Evolutionary conservation across 2,113 vertebrate genomes (phyloP), one percentile per base, ranked within the genome.

Genomic region (Piprites chloris): DNA sequence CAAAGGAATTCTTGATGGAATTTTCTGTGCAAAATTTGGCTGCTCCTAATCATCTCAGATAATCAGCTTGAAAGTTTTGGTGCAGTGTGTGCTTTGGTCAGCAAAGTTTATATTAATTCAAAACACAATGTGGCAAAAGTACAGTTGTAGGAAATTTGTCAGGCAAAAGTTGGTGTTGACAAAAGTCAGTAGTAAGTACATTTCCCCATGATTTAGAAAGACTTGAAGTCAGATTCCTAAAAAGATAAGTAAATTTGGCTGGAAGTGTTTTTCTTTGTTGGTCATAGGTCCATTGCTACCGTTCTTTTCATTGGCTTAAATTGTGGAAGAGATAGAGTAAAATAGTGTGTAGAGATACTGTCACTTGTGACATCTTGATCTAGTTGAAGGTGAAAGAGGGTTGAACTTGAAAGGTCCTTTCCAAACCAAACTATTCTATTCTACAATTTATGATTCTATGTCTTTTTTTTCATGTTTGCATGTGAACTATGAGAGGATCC

Each of bases 261-360:
- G 11, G 53, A 87, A 74, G 5, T 28, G 5, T 10, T 71, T 82
- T 49, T 18, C 9, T 58, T 76, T 75, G 3, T 23, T n/a, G 5
- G 8, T 17, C 5, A 9, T 3, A 32, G 35, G 5, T 59, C 5
- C 3, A 1, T 50, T 61, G 9, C 6, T 59, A 11, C 2, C 9
- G 4, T n/a, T 72, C 5, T 37, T 67, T 74, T 30, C 17, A 26
- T 18, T 72, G 35, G 1, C 24, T 91, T 59, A n/a, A 14, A 23
- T 35, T 68, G 10, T 28, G 24, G 30, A 39, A 58, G 23, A 75
- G 17, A 5, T 30, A 26, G 7, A 4, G 17, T 50, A 39, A 59
- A 50, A 32, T 8, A 24, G 2, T 0, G 0, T 28, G 14, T 58
- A 59, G 14, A 30, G 8, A 30, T 2, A 1, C 1, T 15, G 24